These are phyloP conservation scores for Tipula unca DNA, from an alignment of 2,888 invertebrate genomes.

Conservation along the genomic window DNA sequence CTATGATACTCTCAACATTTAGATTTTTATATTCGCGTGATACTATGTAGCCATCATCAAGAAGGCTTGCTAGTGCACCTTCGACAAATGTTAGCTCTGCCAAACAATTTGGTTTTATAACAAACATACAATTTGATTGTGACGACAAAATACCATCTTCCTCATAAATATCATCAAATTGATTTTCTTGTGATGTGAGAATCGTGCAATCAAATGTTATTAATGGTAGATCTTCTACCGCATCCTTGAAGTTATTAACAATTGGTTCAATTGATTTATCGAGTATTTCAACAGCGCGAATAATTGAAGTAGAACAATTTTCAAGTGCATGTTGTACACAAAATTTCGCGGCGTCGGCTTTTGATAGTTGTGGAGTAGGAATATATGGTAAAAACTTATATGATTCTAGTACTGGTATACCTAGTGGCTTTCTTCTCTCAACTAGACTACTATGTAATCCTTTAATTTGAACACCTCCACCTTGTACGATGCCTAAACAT, in stretches of 20 bases:
- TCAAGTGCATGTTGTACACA: slow-evolving; percentile 65
- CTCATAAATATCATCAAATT: slow-evolving; percentile 47
- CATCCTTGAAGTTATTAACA: slow-evolving; percentile 48
- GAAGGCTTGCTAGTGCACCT: slow-evolving; percentile 34
- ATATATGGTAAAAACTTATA: slow-evolving; percentile 62
- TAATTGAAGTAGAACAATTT: slow-evolving; percentile 54
- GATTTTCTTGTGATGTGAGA: slow-evolving; percentile 35
- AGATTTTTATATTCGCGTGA: slow-evolving; percentile 49
- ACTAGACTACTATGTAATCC: slow-evolving; percentile 71
- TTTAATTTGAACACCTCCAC: slow-evolving; percentile 68
- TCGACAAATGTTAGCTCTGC: slow-evolving; percentile 36
- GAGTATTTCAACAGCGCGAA: slow-evolving; percentile 52
- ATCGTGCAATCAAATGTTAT: slow-evolving; percentile 58
- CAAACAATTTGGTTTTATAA: slow-evolving; percentile 32
- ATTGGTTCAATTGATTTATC: slow-evolving; percentile 44
- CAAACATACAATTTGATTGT: slow-evolving; percentile 35
- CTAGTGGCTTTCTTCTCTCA: slow-evolving; percentile 55
- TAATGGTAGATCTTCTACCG: slow-evolving; percentile 58
- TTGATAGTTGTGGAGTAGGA: slow-evolving; percentile 30
- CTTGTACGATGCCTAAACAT: slow-evolving; percentile 41
- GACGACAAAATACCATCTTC: slow-evolving; percentile 51
- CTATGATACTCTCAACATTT: slow-evolving; percentile 37
- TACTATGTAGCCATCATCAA: slow-evolving; percentile 46
- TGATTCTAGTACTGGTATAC: slow-evolving; percentile 66
- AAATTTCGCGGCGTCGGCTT: slow-evolving; percentile 48